phyloP scores from a whole-genome alignment of 2,113 vertebrate species.

The Callipepla squamata region DNA sequence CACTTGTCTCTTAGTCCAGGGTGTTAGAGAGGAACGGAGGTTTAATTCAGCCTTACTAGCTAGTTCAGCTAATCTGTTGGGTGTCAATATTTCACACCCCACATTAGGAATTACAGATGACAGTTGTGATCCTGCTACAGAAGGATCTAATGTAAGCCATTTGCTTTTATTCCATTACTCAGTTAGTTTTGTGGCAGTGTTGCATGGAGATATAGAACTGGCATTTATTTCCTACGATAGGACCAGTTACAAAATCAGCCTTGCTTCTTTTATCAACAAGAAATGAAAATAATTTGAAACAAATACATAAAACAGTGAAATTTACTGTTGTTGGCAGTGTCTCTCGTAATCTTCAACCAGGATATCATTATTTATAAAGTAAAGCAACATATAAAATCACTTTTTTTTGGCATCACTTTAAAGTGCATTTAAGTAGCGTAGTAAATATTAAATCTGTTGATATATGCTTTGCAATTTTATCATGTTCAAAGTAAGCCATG shows the following conservation, averaged over 20 bases:
- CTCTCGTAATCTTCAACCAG: accelerated
- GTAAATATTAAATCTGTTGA: conserved; percentile 29
- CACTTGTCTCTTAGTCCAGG: neutral
- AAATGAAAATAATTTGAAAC: neutral
- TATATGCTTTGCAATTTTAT: conserved; percentile 22
- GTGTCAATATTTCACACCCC: neutral
- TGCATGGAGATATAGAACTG: neutral
- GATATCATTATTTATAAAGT: neutral
- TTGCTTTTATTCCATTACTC: neutral
- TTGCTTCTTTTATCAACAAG: neutral
- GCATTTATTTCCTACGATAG: neutral
- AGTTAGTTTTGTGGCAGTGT: neutral
- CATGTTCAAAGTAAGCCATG: conserved; percentile 22
- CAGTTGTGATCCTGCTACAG: neutral
- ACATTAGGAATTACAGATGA: accelerated
- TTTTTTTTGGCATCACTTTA: neutral
- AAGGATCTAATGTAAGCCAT: neutral
- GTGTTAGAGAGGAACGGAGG: neutral
- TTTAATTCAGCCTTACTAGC: neutral
- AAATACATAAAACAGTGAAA: neutral
- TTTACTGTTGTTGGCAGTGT: neutral
- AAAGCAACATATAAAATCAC: neutral
- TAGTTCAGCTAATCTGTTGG: neutral
- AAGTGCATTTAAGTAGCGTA: neutral
- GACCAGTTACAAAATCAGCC: neutral